These are phyloP conservation scores for Zhuqinia jingwanae DNA, from an alignment of 2,888 invertebrate species.

Conservation along the genomic window DNA sequence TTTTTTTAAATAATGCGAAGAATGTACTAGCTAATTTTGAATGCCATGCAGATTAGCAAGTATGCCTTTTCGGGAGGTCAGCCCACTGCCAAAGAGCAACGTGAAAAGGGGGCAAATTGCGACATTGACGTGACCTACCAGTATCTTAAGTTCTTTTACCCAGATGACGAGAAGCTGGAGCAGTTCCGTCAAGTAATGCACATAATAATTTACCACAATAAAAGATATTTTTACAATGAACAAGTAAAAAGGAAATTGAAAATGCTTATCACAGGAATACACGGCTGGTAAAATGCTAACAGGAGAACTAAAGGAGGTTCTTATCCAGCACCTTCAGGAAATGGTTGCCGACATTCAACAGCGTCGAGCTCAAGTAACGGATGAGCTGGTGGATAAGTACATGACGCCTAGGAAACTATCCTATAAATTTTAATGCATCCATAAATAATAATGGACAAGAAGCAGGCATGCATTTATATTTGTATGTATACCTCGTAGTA, in stretches of 20 bases:
- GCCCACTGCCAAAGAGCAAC: conserved; percentile 95
- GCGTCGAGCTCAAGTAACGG: conserved; percentile 89
- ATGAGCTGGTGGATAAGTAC: conserved; percentile 90
- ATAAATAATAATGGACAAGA: no score
- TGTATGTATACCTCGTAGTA: no score
- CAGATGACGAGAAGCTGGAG: conserved; percentile 93
- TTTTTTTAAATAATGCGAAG: no score
- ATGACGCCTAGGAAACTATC: conserved; percentile 91
- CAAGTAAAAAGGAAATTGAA: no score
- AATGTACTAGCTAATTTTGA: neutral
- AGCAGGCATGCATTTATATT: no score
- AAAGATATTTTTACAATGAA: no score
- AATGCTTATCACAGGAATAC: conserved; percentile 87
- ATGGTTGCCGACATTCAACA: conserved; percentile 92
- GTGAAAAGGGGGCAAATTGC: conserved; percentile 95
- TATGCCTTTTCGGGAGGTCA: conserved; percentile 99
- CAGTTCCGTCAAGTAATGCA: conserved; percentile 84
- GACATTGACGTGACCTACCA: conserved; percentile 97
- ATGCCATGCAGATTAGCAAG: conserved; percentile 87
- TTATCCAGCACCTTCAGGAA: conserved; percentile 90
- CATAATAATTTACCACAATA: neutral
- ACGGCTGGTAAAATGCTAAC: conserved; percentile 94
- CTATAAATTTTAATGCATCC: conserved; percentile 81
- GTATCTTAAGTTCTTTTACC: conserved; percentile 96
- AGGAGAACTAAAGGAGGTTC: conserved; percentile 95